Evolutionary conservation across 2,113 vertebrate genomes (phyloP).

Genomic region (Gadus macrocephalus): DNA sequence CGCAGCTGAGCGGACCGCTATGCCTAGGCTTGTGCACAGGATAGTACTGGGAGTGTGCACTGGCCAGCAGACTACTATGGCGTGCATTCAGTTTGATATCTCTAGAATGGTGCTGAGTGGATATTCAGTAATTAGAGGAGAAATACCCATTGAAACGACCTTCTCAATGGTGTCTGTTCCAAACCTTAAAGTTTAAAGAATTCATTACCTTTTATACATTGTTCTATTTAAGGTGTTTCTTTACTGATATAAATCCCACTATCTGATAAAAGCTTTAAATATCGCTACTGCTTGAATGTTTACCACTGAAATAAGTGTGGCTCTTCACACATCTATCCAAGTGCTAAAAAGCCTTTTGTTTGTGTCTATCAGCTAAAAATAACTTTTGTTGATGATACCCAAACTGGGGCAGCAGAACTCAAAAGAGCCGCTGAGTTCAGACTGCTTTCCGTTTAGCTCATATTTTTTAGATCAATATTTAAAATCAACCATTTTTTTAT

Average conservation of each 20-base stretch:
- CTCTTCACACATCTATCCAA: neutral
- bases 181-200: no score
- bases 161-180: no score
- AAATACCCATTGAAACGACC: no score
- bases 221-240: no score
- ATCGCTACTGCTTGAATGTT: neutral
- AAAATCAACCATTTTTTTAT: neutral
- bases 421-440: neutral
- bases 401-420: neutral
- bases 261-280: no score
- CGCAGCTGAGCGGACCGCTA: slow-evolving; percentile 35
- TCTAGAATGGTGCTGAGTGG: no score
- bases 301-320: neutral
- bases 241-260: no score
- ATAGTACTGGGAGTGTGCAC: slow-evolving; percentile 11
- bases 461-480: neutral
- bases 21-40: slow-evolving; percentile 25
- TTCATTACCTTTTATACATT: no score
- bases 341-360: neutral
- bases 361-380: neutral
- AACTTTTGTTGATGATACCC: neutral
- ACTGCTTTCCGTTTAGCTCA: neutral
- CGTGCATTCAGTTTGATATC: neutral
- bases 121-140: no score
- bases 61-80: slow-evolving; percentile 11